Base-by-base conservation (phyloP, 2,888 invertebrate genomes). In the Thalpophila matura region DNA sequence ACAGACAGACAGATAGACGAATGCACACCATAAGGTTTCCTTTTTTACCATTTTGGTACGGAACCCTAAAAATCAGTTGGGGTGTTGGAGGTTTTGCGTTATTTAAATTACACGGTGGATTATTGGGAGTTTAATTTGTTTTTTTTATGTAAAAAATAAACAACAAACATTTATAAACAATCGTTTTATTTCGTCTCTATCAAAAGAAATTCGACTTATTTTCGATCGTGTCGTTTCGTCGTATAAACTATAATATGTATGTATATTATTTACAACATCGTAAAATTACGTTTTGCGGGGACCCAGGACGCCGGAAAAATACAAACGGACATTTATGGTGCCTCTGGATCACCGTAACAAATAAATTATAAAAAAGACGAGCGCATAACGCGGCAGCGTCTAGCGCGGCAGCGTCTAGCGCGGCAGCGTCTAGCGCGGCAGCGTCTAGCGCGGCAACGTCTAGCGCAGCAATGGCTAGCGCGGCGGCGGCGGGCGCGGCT, bases 401-500 rank as follows among this genome's bases (percentile, higher is more conserved):
- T 63, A 81, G 75, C 80, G 87, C 45, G 6, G 37, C 26, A 78
- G 70, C 54, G 63, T 37, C 78, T 65, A 81, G 76, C 79, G 88
- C 54, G 51, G 0, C 76, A 88, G 90, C 66, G 91, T 97, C 83
- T 29, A 9, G 16, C 38, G 29, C 42, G 27, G 10, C 37, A 75
- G 72, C 55, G 61, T 35, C 79, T 70, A 81, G 74, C 79, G 88
- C 73, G 89, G 90, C 62, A 90, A 90, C 72, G 89, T 87, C 56
- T 87, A 89, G 57, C 93, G 97, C 82, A 98, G 98, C 95, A 77
- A 70, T 54, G 60, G 20, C 78, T 77, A 85, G 79, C 82, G 91
- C 74, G 91, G 91, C 64, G 93, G 92, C 72, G 91, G 89, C 50
- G 91, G 92, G 49, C 94, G 97, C 81, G 98, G 98, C 95, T 98